Evolutionary conservation across 1,140 invertebrate species (phyloP), one percentile per base, ranked within the genome.

Genomic region (Ips typographus): DNA sequence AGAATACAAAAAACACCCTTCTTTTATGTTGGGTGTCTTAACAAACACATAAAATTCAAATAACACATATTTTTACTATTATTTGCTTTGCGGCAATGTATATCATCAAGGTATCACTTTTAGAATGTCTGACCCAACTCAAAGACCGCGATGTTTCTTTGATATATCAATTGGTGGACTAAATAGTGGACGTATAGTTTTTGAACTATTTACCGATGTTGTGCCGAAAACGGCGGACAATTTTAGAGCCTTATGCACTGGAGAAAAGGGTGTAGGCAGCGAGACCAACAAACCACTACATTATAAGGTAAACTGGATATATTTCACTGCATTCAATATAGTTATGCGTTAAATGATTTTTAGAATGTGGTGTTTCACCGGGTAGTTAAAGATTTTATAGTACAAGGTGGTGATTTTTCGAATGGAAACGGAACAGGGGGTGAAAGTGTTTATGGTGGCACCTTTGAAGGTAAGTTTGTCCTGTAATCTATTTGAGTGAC

Each of bases 161-260:
- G 96, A 98, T 79, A 89, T 99, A 43, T 89, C 91, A 61, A 93
- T 99, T 67, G 96, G 94, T 55, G 94, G 91, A 2, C 83, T 96
- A 65, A 85, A 87, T 68, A 90, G 90, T 60, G 96, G 96, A 5
- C 85, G 95, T 65, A 91, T 99, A 77, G 91, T 96, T 40, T 97
- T 99, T 79, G 96, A 98, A 79, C 82, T 99, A 0, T 98, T 92
- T 83, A 90, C n/a, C 71, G 94, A 98, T 83, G 87, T 93, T 59
- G 94, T 93, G 56, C 96, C 97, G 1, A 94, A 94, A 80, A 98
- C 96, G 0, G 93, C 91, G 38, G 94, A 97, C 77, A 98, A 98
- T 81, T 99, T 98, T 80, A 87, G 94, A 56, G 87, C 90, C 1
- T 83, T 98, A 43, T 98, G 95, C 77, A 94, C 94, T 1, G 95